These are phyloP conservation scores for Xenopus laevis DNA, from an alignment of 2,113 vertebrate genomes.

Conservation along the genomic window DNA sequence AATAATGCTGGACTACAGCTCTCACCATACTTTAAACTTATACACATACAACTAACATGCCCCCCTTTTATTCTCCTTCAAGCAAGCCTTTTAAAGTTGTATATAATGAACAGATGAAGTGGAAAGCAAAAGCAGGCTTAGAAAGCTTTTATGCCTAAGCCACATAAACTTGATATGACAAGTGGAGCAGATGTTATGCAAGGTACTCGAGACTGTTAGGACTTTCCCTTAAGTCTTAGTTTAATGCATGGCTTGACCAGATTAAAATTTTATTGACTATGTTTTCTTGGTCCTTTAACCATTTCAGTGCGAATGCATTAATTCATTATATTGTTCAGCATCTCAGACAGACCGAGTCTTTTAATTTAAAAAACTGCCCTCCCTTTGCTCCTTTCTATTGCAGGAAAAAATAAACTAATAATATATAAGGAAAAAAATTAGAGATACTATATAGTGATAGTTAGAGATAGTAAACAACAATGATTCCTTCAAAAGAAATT, in stretches of 20 bases:
- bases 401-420: no score
- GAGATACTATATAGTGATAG: no score
- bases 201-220: conserved; percentile 25
- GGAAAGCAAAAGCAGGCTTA: conserved; percentile 2
- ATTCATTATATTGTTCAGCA: not conserved
- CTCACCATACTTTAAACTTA: not conserved
- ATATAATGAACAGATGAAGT: conserved; percentile 3
- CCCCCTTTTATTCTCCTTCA: not conserved
- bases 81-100: conserved; percentile 9
- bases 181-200: conserved; percentile 36
- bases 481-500: no score
- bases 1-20: no score
- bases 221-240: conserved; percentile 37
- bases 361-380: no score
- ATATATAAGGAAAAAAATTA: no score
- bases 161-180: conserved; percentile 29
- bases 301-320: not conserved
- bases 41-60: no score
- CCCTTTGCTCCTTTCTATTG: no score
- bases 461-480: no score
- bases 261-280: conserved; percentile 43
- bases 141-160: conserved; percentile 8
- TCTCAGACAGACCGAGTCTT: no score
- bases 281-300: conserved; percentile 30
- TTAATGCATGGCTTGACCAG: conserved; percentile 37